Evolutionary conservation across 2,113 vertebrate genomes (phyloP).

Genomic region (Sylvilagus bachmani): DNA sequence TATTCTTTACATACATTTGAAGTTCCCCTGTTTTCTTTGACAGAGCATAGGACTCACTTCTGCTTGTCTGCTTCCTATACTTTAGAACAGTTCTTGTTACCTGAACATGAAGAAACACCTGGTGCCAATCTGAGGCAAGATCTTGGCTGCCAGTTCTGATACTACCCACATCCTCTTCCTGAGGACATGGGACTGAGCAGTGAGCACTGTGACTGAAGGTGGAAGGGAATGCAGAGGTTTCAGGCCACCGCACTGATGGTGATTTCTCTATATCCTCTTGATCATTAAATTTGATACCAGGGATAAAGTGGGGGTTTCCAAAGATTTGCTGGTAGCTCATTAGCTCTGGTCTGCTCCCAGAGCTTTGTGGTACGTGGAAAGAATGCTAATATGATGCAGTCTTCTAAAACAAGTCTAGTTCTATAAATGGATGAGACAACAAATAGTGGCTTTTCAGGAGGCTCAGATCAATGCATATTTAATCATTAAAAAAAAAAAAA

Average conservation of each 20-base stretch:
- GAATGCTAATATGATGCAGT: background rate
- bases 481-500: background rate
- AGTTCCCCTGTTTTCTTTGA: slow-evolving; percentile 22
- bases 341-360: slow-evolving; percentile 59
- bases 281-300: slow-evolving; percentile 47
- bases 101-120: slow-evolving; percentile 47
- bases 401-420: slow-evolving; percentile 46
- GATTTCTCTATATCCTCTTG: background rate
- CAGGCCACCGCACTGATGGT: slow-evolving; percentile 18
- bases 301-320: slow-evolving; percentile 26
- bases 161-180: slow-evolving; percentile 55
- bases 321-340: slow-evolving; percentile 43
- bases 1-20: slow-evolving; percentile 22
- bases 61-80: slow-evolving; percentile 67
- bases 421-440: background rate
- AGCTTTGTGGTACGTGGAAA: slow-evolving; percentile 33
- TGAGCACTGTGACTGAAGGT: slow-evolving; percentile 31
- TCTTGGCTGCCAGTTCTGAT: slow-evolving; percentile 57
- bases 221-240: slow-evolving; percentile 19
- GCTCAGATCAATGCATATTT: slow-evolving; percentile 33
- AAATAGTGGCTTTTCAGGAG: slow-evolving; percentile 24
- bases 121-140: slow-evolving; percentile 48
- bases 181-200: slow-evolving; percentile 59
- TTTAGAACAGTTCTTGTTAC: slow-evolving; percentile 67
- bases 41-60: slow-evolving; percentile 54